Evolutionary conservation across 2,888 invertebrate species (phyloP), one percentile per base, ranked within the genome.

Genomic region (Plebejus argus): DNA sequence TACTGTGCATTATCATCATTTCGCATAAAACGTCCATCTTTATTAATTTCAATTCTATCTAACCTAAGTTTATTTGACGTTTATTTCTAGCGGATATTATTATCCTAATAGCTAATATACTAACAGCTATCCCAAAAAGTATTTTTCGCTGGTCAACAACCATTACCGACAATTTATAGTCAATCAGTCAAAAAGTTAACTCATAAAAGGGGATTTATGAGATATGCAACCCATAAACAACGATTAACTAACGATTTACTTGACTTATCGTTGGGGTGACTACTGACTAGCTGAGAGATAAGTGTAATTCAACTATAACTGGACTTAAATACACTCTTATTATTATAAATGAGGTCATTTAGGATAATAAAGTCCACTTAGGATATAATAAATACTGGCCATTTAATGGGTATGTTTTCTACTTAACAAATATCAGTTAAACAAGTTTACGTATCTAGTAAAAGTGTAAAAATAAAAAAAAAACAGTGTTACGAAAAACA

Each of bases 121-220:
- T 39, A 15, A 66, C 15, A n/a, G n/a, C n/a, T 15, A 23, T 15
- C 10, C 6, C 66, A 28, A 66, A 5, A 12, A 23, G 61, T 66
- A 15, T 28, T 66, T 66, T 28, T 53, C 53, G 6, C 12, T 6
- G 12, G 15, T 5, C 2, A 66, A 28, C 6, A 23, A 12, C 8
- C 61, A 33, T 66, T 66, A 66, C 66, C 0, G 15, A 28, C 28
- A 28, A 33, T 66, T 66, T 66, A 20, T 33, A 15, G 20, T 33
- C 66, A 66, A 66, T 66, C 66, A 66, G 66, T 66, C 66, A 66
- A 28, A 66, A 66, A 66, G 66, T 66, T 66, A 20, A 2, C 23
- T 66, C 28, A 66, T 66, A 33, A 28, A 66, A 33, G 1, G 18
- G 6, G 15, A 66, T 66, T 66, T 66, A 66, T 66, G 20, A 33